Conservation (phyloP, 1,140 invertebrate species). For the Chlorops oryzae region DNA sequence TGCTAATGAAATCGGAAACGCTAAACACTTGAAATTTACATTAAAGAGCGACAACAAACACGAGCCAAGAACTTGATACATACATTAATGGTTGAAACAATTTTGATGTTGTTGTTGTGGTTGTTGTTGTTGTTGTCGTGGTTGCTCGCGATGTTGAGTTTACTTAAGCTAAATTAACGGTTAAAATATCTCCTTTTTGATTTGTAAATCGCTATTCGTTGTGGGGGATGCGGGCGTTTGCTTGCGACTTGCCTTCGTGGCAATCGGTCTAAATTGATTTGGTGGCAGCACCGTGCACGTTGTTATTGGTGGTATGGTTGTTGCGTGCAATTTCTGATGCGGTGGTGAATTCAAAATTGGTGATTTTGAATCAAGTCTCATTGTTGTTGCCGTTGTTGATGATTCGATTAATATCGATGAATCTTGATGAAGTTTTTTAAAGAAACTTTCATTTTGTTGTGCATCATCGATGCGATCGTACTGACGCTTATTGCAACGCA, state of each 20-base stretch:
- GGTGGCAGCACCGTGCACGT: background rate
- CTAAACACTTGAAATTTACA: too few relatives aligned
- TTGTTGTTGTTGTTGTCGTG: too few relatives aligned
- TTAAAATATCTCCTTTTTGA: conserved; percentile 42
- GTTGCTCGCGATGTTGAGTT: too few relatives aligned
- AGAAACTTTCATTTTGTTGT: too few relatives aligned
- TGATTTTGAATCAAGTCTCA: conserved; percentile 5
- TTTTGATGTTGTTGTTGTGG: too few relatives aligned
- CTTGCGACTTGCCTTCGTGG: conserved; percentile 35
- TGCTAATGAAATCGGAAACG: too few relatives aligned
- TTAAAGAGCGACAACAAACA: too few relatives aligned
- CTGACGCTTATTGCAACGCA: background rate
- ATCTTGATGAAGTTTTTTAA: too few relatives aligned
- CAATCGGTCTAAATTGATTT: conserved; percentile 15
- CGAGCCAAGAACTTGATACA: too few relatives aligned
- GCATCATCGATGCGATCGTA: background rate
- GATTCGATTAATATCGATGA: too few relatives aligned
- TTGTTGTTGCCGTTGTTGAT: conserved; percentile 6
- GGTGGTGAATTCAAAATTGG: conserved; percentile 13
- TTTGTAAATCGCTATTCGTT: conserved; percentile 45
- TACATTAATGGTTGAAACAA: too few relatives aligned
- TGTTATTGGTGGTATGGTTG: conserved; percentile 12
- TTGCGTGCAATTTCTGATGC: conserved; percentile 15
- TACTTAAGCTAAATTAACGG: too few relatives aligned
- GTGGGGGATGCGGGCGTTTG: conserved; percentile 39